Evolutionary conservation across 2,113 vertebrate species (phyloP), one percentile per base, ranked within the genome.

Genomic region (Notarius lentiginosus): DNA sequence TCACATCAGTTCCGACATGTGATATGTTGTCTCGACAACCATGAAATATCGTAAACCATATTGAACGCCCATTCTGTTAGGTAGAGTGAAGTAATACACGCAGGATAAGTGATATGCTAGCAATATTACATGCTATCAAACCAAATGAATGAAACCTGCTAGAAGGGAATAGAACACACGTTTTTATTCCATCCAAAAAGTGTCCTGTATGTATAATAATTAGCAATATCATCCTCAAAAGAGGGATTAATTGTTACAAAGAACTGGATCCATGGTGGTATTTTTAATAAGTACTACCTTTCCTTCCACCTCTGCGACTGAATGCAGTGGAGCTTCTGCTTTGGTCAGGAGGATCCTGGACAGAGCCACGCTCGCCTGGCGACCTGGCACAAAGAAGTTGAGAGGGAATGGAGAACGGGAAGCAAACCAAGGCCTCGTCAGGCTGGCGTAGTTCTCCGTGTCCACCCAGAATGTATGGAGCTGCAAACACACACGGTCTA

Each of bases 401-500:
- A 99, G 91, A 0, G 97, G 98, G 90, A 99, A 99, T 0, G 97
- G 96, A 89, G 97, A 97, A 85, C 89, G 97, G 77, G 98, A 97
- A 34, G 97, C 96, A 92, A 97, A 99, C 98, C 98, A 99, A 0
- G 98, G 98, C 86, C 97, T 95, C 76, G 97, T 99, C 92, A 99
- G 91, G 91, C 91, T 95, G 89, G 95, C 95, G 87, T 99, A 99
- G 93, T 99, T 99, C 91, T 99, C 98, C 77, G 95, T 92, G 76
- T 99, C 98, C 87, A 99, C 95, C 98, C 98, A 99, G 93, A 99
- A 99, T n/a, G 97, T 98, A 91, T 99, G 97, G 90, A 99, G 92
- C 98, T 99, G 87, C 27, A 91, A 90, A 86, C 86, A 80, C n/a
- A 56, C 18, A 41, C 24, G 10, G 6, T 11, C 8, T 75, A 87